Conservation (phyloP, 1,140 invertebrate species). For the Chironomus striatipennis region DNA sequence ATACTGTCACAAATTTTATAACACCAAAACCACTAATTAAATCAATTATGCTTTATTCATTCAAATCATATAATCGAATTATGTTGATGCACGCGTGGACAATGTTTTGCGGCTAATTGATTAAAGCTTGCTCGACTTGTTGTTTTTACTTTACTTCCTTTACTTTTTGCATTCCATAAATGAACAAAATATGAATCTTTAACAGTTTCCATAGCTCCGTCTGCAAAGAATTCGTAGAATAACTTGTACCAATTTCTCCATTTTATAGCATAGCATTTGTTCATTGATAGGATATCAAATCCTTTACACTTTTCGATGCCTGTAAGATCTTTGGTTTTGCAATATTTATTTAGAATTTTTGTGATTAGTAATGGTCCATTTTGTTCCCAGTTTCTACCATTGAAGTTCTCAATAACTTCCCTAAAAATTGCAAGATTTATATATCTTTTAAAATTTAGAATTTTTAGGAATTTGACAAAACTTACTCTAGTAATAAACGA, state of each 20-base stretch:
- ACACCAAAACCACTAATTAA: too few relatives aligned
- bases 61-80: too few relatives aligned
- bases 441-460: too few relatives aligned
- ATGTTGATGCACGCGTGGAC: background rate
- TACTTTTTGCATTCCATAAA: background rate
- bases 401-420: background rate
- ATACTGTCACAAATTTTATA: too few relatives aligned
- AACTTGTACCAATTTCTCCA: background rate
- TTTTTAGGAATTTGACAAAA: background rate
- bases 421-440: background rate
- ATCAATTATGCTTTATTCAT: too few relatives aligned
- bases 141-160: background rate
- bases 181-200: slow-evolving; percentile 14
- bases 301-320: background rate
- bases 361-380: slow-evolving; percentile 21
- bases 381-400: background rate
- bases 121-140: background rate
- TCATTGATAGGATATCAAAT: background rate
- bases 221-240: background rate
- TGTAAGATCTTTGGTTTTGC: background rate
- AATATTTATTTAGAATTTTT: background rate
- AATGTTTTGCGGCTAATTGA: background rate
- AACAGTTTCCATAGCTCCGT: background rate
- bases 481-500: background rate
- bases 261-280: slow-evolving; percentile 7